Evolutionary conservation across 2,888 invertebrate genomes (phyloP), one percentile per base, ranked within the genome.

Genomic region (Odontocerum albicorne): DNA sequence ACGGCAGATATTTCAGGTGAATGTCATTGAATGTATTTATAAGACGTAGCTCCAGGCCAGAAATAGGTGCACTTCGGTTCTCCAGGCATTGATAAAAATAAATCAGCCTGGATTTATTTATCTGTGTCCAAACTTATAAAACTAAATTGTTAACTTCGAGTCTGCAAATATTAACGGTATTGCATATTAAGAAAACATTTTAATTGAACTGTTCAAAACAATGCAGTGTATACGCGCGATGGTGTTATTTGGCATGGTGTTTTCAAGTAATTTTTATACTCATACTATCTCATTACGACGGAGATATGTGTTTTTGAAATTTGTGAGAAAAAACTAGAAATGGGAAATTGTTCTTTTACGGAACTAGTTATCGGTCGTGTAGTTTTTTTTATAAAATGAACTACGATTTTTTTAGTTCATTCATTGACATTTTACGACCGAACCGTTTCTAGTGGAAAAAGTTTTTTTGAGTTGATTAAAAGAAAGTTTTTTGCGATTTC

Each of bases 21-120:
- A 49, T 57, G 57, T 57, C 57, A 57, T 57, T 57, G 57, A 57
- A 57, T 57, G 47, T 57, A 57, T 57, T 57, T 57, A 49, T 57
- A 57, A 57, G 42, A 52, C 50, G 32, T 21, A 77, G 77, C 77
- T 64, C 64, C 62, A 61, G 62, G 77, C 78, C 77, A 77, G 78
- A 79, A 79, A 79, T 79, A 79, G 77, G 77, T 74, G 69, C 75
- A 57, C 57, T 49, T 57, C 73, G 53, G 75, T 78, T 78, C 77
- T 79, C 78, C 78, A 79, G 78, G 77, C 77, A 46, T 49, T 70
- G 76, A 73, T 76, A 70, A 76, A 78, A 78, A 78, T 78, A 78
- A 77, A 77, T 71, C 71, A 73, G 74, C 75, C 78, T 78, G 77
- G 78, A 78, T 75, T 70, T 70, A 40, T 49, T 53, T 59, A 55